Evolutionary conservation across 2,888 invertebrate genomes (phyloP).

Genomic region (Agrochola circellaris): DNA sequence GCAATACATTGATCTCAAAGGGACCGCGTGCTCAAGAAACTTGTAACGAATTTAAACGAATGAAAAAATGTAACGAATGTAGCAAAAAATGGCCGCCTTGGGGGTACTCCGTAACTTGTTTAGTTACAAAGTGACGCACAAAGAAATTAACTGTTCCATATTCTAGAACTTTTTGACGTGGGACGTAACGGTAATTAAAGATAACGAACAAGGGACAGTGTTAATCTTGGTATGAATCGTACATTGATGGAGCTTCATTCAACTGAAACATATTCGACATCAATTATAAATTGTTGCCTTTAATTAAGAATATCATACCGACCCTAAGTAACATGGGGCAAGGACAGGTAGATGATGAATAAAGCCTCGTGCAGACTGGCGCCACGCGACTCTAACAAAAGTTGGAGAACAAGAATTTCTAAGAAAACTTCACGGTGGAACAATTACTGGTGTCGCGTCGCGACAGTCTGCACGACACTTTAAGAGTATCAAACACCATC

Average conservation of each 20-base stretch:
- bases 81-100: constrained; percentile 17
- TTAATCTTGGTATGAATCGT: not conserved
- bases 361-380: too few relatives aligned
- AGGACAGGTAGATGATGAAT: too few relatives aligned
- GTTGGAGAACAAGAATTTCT: too few relatives aligned
- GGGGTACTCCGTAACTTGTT: constrained; percentile 17
- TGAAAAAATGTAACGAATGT: not conserved
- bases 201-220: constrained; percentile 11
- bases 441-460: too few relatives aligned
- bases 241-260: not conserved
- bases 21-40: constrained; percentile 9
- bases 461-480: too few relatives aligned
- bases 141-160: constrained; percentile 27
- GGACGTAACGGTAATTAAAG: constrained; percentile 12
- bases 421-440: too few relatives aligned
- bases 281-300: too few relatives aligned
- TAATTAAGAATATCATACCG: too few relatives aligned
- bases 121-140: constrained; percentile 20
- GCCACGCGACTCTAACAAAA: too few relatives aligned
- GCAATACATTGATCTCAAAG: constrained; percentile 11
- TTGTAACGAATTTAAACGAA: constrained; percentile 30
- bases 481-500: too few relatives aligned
- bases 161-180: constrained; percentile 19
- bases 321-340: too few relatives aligned
- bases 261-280: not conserved